Percentiles rank a stretch among this genome's conserved stretches.
phyloP scores from a whole-genome alignment of 2,888 invertebrate genomes.

The Hipparchia semele region DNA sequence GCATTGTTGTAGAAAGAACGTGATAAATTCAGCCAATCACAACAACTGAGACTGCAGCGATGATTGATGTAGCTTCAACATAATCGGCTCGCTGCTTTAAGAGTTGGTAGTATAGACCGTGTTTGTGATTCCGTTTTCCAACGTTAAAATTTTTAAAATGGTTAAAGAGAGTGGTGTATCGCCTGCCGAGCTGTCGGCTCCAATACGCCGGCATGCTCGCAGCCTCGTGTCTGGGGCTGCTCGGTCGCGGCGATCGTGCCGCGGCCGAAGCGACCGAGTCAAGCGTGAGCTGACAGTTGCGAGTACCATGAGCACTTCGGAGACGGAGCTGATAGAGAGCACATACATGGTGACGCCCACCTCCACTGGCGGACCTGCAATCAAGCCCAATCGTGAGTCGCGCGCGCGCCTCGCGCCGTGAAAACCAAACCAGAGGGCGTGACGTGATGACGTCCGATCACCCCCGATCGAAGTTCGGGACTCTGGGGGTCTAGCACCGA shows the following conservation, averaged over 20 bases:
- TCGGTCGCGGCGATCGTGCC: conserved; percentile 66
- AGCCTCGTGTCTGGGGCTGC: conserved; percentile 83
- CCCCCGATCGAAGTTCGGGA: conserved; percentile 71
- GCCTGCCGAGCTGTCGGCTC: conserved; percentile 57
- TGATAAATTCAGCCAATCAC: no score
- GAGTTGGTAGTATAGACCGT: no score
- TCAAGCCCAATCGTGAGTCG: conserved; percentile 81
- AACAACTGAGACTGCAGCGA: no score
- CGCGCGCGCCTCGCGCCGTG: conserved; percentile 58
- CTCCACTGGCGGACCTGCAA: conserved; percentile 98
- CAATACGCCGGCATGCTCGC: conserved; percentile 77
- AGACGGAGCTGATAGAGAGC: conserved; percentile 98
- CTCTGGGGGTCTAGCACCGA: conserved; percentile 68
- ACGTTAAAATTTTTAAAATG: conserved; percentile 16
- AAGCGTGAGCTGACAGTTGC: conserved; percentile 89
- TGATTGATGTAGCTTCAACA: no score
- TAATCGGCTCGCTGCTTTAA: no score
- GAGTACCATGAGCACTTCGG: conserved; percentile 98
- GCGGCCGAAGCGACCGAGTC: conserved; percentile 49
- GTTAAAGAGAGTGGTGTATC: conserved; percentile 34
- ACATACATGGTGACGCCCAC: conserved; percentile 99
- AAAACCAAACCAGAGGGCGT: conserved; percentile 68
- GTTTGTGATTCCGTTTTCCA: conserved; percentile 11
- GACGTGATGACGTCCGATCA: conserved; percentile 55
- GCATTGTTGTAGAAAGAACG: no score